phyloP scores from a whole-genome alignment of 2,113 vertebrate genomes.

The Vidua macroura region DNA sequence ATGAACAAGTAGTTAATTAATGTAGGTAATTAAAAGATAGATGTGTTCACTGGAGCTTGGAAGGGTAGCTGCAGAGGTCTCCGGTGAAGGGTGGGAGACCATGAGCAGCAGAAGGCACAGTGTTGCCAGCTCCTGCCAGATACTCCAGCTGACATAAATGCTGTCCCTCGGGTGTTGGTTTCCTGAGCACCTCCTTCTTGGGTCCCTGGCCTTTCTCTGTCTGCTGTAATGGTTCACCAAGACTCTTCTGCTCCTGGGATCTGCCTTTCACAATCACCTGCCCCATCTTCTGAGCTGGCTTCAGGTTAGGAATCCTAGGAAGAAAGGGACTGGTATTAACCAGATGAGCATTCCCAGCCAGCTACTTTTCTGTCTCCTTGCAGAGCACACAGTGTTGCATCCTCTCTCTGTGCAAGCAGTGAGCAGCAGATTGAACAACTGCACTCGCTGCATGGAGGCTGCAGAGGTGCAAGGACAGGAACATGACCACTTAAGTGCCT shows the following conservation, averaged over 20 bases:
- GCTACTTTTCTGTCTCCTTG: neutral
- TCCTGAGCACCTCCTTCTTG: neutral
- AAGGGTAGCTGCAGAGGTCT: neutral
- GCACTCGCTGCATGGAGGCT: rapidly evolving
- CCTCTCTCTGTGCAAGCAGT: neutral
- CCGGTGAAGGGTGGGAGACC: neutral
- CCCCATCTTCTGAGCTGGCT: rapidly evolving
- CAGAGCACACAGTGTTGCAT: neutral
- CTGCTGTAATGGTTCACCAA: too few relatives aligned
- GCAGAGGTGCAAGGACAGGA: neutral
- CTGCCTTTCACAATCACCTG: neutral
- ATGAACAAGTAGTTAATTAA: too few relatives aligned
- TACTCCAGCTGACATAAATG: neutral
- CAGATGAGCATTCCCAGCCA: neutral
- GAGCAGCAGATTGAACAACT: neutral
- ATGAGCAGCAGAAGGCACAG: neutral
- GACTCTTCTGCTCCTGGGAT: rapidly evolving
- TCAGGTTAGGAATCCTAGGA: neutral
- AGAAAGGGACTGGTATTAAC: neutral
- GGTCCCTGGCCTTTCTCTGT: neutral
- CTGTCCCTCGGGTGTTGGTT: neutral
- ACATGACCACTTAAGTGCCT: rapidly evolving
- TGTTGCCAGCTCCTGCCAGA: rapidly evolving
- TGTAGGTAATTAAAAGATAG: neutral
- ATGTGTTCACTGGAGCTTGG: neutral